Evolutionary conservation across 2,113 vertebrate species (phyloP), one percentile per base, ranked within the genome.

Genomic region (Corythaixoides concolor): DNA sequence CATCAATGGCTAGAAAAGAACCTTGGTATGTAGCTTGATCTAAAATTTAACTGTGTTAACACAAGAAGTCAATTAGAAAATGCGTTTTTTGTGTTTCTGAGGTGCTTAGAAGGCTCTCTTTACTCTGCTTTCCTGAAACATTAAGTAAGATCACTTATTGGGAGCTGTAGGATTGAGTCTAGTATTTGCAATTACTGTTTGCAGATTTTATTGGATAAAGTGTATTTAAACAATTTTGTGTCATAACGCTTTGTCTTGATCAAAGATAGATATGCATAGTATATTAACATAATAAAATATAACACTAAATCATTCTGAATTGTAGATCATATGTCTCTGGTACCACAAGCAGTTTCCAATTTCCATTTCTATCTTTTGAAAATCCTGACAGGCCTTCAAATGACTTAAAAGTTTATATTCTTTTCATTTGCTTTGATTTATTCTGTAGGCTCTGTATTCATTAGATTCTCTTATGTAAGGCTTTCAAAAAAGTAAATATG

Each of bases 1-100:
- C 99, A 99, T 95, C 99, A 99, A 82, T 99, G 99, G 99, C 96
- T 99, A 45, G 99, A 99, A 96, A 98, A 90, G 78, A 98, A 99
- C 83, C 93, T 99, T 22, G 99, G 99, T 99, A 97, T 20, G 97
- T 97, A 90, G 13, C 63, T 58, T 35, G 19, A 70, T 89, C 5
- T 63, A 63, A 84, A 80, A 77, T 62, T 27, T 62, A n/a, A 19
- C 10, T 33, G 1, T 67, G 19, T 50, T 85, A 47, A 30, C 62
- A 32, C 2, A 53, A 11, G 4, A 68, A 72, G 4, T 87, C 11
- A 80, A 6, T 59, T 39, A 50, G 15, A 67, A 88, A 81, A 49
- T 24, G 2, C 1, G 9, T 35, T 53, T 63, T 37, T 37, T 53
- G 3, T 43, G 21, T 53, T 74, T 81, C 11, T 67, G n/a, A 55